Percentiles rank a stretch among this genome's conserved stretches.
Conservation (phyloP, 2,888 invertebrate genomes). For the Zootermopsis nevadensis region DNA sequence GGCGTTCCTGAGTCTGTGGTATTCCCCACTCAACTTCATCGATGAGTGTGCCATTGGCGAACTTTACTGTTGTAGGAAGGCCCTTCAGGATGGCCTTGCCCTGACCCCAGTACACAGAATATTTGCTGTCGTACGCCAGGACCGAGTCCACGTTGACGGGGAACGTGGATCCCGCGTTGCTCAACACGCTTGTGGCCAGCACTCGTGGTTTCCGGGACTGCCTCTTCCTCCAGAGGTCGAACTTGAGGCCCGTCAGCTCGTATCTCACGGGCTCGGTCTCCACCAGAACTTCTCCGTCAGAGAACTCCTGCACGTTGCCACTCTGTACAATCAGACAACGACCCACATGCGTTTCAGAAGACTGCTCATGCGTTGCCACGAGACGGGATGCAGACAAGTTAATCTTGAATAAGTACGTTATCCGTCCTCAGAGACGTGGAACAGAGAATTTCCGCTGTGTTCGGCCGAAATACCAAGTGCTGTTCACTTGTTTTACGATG, state of each 20-base stretch:
- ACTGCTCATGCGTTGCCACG: too few species aligned
- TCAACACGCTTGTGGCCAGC: constrained; percentile 63
- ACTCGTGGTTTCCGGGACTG: constrained; percentile 56
- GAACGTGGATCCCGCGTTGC: constrained; percentile 62
- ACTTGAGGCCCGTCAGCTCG: constrained; percentile 75
- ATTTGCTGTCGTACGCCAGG: constrained; percentile 77
- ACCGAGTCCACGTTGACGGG: constrained; percentile 74
- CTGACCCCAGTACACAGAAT: constrained; percentile 83
- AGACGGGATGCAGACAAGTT: too few species aligned
- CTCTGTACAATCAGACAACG: constrained; percentile 61
- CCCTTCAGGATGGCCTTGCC: constrained; percentile 79
- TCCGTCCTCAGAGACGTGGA: too few species aligned
- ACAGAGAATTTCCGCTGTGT: too few species aligned
- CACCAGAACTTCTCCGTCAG: constrained; percentile 79
- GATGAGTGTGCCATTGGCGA: constrained; percentile 69
- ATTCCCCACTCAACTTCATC: constrained; percentile 79
- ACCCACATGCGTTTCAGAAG: too few species aligned
- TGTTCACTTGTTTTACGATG: too few species aligned
- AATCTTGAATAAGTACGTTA: too few species aligned
- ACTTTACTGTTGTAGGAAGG: constrained; percentile 72
- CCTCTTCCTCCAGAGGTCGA: constrained; percentile 59
- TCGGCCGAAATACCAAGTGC: too few species aligned
- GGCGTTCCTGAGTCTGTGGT: constrained; percentile 66
- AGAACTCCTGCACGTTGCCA: constrained; percentile 68
- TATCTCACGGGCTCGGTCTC: constrained; percentile 85